Percentiles rank a stretch among this genome's conserved stretches.
Evolutionary conservation across 2,888 invertebrate genomes (phyloP).

Genomic region (Heteromurus nitidus): DNA sequence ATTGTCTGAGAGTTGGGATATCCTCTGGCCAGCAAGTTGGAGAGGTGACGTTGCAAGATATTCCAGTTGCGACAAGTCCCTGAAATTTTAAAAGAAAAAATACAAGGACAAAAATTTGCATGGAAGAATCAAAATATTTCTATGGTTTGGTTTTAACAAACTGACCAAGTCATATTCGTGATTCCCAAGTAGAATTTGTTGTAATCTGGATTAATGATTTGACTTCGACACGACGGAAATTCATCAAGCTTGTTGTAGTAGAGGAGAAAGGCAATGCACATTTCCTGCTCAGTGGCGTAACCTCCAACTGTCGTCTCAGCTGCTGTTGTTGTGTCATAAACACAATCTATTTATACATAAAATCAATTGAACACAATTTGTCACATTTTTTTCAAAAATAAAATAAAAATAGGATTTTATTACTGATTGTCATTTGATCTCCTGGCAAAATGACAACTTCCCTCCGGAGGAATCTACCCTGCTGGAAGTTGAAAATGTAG

Average conservation of each 20-base stretch:
- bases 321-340: constrained; percentile 33
- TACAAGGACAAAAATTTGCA: not conserved
- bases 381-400: not conserved
- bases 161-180: not conserved
- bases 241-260: not conserved
- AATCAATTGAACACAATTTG: not conserved
- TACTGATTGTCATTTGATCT: constrained; percentile 10
- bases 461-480: constrained; percentile 23
- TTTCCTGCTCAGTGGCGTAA: too few relatives aligned
- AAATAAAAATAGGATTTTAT: not conserved
- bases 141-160: not conserved
- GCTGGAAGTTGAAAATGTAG: constrained; percentile 52
- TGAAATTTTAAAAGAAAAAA: not conserved
- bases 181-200: not conserved
- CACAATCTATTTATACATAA: constrained; percentile 37
- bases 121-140: not conserved
- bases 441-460: constrained; percentile 43
- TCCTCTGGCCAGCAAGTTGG: not conserved
- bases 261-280: not conserved
- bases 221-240: not conserved
- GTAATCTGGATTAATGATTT: not conserved
- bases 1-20: not conserved
- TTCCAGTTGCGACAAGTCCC: not conserved
- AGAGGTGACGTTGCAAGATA: not conserved
- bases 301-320: constrained; percentile 45